These are phyloP conservation scores for Lepus timidus DNA, from an alignment of 2,113 vertebrate species.

Conservation along the genomic window DNA sequence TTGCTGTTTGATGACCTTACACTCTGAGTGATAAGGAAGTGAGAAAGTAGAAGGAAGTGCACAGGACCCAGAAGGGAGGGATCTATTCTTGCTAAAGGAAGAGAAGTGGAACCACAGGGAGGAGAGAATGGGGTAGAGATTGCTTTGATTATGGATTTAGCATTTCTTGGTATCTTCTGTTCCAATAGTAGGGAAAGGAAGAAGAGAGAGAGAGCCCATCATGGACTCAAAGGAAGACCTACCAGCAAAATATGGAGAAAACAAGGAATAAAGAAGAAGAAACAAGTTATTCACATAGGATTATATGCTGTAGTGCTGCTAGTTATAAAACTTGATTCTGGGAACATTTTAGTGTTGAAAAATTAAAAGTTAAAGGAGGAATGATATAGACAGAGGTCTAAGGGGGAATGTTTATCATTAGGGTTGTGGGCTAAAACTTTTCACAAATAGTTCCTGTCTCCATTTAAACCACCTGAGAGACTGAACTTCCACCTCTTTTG, in stretches of 20 bases:
- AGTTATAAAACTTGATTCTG: neutral
- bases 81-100: conserved; percentile 38
- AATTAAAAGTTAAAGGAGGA: neutral
- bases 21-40: conserved; percentile 63
- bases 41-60: conserved; percentile 69
- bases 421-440: neutral
- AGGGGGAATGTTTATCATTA: neutral
- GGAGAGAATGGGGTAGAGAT: neutral
- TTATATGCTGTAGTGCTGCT: neutral
- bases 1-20: neutral
- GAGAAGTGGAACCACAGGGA: conserved; percentile 1
- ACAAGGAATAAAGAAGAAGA: conserved; percentile 11
- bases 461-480: neutral
- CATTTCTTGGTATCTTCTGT: conserved; percentile 48
- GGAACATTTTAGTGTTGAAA: neutral
- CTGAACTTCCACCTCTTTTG: neutral
- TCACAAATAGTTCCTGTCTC: neutral
- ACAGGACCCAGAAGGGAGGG: neutral
- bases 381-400: neutral
- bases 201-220: neutral
- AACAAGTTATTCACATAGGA: neutral
- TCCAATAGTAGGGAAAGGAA: conserved; percentile 2
- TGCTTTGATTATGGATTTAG: neutral
- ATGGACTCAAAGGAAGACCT: neutral
- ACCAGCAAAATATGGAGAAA: conserved; percentile 32